Evolutionary conservation across 2,797 vertebrate genomes (phyloP), one percentile per base, ranked within the genome.

Genomic region (Leptatherina wallacei): DNA sequence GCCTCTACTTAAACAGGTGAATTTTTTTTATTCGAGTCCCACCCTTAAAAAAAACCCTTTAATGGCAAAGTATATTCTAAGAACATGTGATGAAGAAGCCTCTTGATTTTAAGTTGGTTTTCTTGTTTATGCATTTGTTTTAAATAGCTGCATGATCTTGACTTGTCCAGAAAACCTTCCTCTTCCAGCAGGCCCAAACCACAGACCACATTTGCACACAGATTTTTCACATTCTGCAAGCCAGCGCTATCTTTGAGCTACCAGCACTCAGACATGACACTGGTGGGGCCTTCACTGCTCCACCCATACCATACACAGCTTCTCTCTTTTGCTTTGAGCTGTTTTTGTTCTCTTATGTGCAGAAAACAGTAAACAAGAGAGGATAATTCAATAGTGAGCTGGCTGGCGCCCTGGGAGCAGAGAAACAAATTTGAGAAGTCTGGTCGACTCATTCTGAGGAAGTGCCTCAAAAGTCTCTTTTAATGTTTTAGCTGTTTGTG

Each of bases 351-450:
- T 80, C 61, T 83, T 80, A 69, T 86, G 83, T 84, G 71, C 47
- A 40, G 75, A 82, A 91, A 85, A 86, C 75, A 65, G 85, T 87
- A 90, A 91, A 92, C 85, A 90, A 89, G 65, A 76, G 64, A 76
- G 82, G 73, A 69, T 75, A 86, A 89, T 86, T 88, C 84, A 88
- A 75, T 65, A 73, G 79, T 78, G 70, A 73, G 79, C 79, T 82
- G 73, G 75, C 79, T 44, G 58, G 72, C 80, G 61, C 76, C 84
- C 88, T 75, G 55, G 40, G 58, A 88, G 88, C 85, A 63, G 24
- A 78, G 74, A 79, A 83, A 86, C 76, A 72, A 35, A 85, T 85
- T 83, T 77, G 18, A 76, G 71, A 71, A 78, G 67, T 22, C 70
- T 44, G 68, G 73, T 82, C 76, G 59, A 71, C 63, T 66, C 61